These are phyloP conservation scores for Ophioderma brevispina DNA, from an alignment of 35 echinoderm and acorn worm genomes.

Conservation along the genomic window DNA sequence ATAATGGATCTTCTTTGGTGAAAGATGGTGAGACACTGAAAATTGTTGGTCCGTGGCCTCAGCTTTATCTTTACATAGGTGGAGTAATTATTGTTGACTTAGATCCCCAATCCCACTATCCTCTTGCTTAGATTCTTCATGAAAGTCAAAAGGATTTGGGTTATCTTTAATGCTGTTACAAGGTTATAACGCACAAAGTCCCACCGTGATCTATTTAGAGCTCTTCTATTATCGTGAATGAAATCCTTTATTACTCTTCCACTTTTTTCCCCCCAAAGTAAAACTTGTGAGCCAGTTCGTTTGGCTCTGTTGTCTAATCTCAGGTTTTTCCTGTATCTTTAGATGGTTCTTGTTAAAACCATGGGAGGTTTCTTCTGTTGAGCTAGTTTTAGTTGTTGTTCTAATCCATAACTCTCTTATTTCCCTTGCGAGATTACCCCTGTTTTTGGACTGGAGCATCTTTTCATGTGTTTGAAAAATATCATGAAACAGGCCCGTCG, in stretches of 20 bases:
- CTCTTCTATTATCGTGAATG: not conserved
- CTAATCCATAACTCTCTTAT: not conserved
- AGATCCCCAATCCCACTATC: too few species aligned
- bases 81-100: too few species aligned
- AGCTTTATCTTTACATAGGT: too few species aligned
- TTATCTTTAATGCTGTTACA: too few species aligned
- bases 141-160: too few species aligned
- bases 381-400: not conserved
- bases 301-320: constrained; percentile 34
- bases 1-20: too few species aligned
- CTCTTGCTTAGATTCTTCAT: too few species aligned
- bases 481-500: too few species aligned
- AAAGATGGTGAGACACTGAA: too few species aligned
- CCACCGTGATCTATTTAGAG: constrained; percentile 1
- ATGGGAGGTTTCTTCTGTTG: constrained; percentile 22
- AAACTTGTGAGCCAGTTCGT: not conserved
- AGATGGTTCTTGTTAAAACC: constrained; percentile 10
- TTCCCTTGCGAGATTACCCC: not conserved
- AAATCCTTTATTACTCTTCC: constrained; percentile 2
- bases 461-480: not conserved
- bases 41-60: too few species aligned
- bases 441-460: constrained; percentile 8
- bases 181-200: not conserved
- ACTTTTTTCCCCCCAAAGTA: too few species aligned
- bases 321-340: constrained; percentile 13